Evolutionary conservation across 2,888 invertebrate genomes (phyloP).

Genomic region (Netelia fuscicornis): DNA sequence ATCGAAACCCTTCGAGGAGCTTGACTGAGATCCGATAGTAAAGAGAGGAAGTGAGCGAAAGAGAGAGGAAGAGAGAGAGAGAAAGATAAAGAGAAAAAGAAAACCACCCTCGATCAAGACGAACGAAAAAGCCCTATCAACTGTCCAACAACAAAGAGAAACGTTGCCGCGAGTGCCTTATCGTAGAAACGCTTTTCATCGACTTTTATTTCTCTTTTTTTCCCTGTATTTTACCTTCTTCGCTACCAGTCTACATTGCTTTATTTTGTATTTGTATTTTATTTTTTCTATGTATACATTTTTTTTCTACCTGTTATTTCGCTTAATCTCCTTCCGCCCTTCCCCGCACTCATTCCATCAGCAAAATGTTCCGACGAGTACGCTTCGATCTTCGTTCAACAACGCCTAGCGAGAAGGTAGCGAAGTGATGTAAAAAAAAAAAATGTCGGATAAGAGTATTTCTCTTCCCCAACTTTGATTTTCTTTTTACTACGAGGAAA

Average conservation of each 20-base stretch:
- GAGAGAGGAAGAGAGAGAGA: background rate
- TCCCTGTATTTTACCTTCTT: too few relatives aligned
- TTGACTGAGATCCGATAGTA: constrained; percentile 32
- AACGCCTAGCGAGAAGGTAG: background rate
- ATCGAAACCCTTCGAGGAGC: constrained; percentile 40
- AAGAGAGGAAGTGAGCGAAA: background rate
- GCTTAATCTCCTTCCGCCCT: constrained; percentile 15
- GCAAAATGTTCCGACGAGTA: constrained; percentile 40
- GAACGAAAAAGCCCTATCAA: constrained; percentile 46
- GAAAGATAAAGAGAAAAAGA: constrained; percentile 15
- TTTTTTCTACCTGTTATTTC: constrained; percentile 18
- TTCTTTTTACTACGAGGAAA: constrained; percentile 10
- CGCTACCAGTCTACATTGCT: background rate
- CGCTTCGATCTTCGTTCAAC: constrained; percentile 17
- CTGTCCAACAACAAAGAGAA: constrained; percentile 36
- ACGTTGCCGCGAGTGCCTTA: constrained; percentile 41
- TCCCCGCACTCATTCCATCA: background rate
- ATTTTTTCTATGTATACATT: constrained; percentile 13
- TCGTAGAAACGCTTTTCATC: constrained; percentile 26
- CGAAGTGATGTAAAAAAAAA: background rate
- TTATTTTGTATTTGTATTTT: constrained; percentile 1
- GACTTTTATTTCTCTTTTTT: constrained; percentile 18
- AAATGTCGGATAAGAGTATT: background rate
- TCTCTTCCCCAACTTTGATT: too few relatives aligned
- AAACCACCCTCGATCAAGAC: constrained; percentile 29